Base-by-base conservation (phyloP, 2,113 vertebrate species). In the Salvelinus namaycush region DNA sequence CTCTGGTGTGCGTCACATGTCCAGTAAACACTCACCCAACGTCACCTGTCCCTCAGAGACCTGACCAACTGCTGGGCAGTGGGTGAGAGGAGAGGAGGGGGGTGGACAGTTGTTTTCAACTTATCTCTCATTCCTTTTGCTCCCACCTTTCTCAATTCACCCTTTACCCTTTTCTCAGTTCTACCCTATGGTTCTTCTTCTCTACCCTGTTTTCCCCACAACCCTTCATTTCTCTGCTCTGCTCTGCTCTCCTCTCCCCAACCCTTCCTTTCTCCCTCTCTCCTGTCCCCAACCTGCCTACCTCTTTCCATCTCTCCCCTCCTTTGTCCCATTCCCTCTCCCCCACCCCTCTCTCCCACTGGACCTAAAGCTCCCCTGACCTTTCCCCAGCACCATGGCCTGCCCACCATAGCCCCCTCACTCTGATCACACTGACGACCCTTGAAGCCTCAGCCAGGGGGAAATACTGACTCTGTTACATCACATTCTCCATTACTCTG, bases 181-280 rank as follows among this genome's bases (percentile, higher is more conserved):
- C 31, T 59, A 62, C 39, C 76, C 34, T 22, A 44, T 66, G 48
- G 68, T 67, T 68, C 39, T 75, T 22, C 29, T 39, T 75, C 68
- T 31, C 73, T 76, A 22, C 70, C 60, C 74, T 68, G 27, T 76
- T 39, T 3, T 44, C 31, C 22, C 24, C 62, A 9, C 29, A 26
- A 60, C 27, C 14, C 29, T 60, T 11, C 34, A 27, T 59, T 54
- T 59, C 29, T n/a, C 71, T 72, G 14, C 11, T 29, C n/a, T n/a
- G n/a, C n/a, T n/a, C 26, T 20, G 24, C 11, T 29, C 26, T n/a
- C 18, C 51, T 31, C 8, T 73, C 54, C 59, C 51, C 29, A 13
- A 31, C 14, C 6, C 14, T 73, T 54, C 59, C 18, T 60, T 24
- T 13, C 49, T 57, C 71, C 27, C 27, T 67, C 65, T 67, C 65